Evolutionary conservation across 1,140 invertebrate species (phyloP).

Genomic region (Lepidotrigona ventralis): DNA sequence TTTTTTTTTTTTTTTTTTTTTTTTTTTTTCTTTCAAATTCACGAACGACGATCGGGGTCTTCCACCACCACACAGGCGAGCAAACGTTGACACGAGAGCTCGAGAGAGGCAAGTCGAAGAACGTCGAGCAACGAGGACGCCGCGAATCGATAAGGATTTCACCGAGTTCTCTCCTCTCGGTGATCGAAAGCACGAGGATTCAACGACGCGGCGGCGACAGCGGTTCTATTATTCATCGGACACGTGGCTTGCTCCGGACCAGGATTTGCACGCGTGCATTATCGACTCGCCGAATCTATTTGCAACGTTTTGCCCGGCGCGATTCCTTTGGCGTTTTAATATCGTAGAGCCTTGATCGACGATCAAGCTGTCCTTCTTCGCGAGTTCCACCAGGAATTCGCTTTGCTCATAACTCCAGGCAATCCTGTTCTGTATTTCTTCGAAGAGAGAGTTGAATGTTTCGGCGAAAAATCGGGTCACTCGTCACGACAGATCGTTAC

Average conservation of each 20-base stretch:
- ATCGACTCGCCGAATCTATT: conserved; percentile 53
- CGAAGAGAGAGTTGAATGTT: too few relatives aligned
- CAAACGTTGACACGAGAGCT: background rate
- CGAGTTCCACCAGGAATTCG: background rate
- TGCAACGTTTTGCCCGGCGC: conserved; percentile 18
- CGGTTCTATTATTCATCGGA: conserved; percentile 54
- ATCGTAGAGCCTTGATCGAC: background rate
- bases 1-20: too few relatives aligned
- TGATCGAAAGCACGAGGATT: background rate
- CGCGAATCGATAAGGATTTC: conserved; percentile 14
- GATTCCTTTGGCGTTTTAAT: conserved; percentile 33
- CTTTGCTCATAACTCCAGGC: background rate
- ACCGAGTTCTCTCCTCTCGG: background rate
- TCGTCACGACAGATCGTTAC: background rate
- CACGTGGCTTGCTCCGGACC: conserved; percentile 11
- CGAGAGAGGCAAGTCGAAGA: too few relatives aligned
- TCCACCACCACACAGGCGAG: too few relatives aligned
- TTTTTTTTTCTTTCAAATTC: too few relatives aligned
- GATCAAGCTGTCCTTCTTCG: background rate
- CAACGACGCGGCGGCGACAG: background rate
- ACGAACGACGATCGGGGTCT: too few relatives aligned
- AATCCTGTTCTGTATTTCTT: background rate
- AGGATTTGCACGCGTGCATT: conserved; percentile 54
- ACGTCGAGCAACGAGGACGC: background rate
- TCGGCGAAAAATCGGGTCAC: background rate